Percentiles rank a stretch among this genome's conserved stretches.
Evolutionary conservation across 2,113 vertebrate species (phyloP).

Genomic region (Heterochromis multidens): DNA sequence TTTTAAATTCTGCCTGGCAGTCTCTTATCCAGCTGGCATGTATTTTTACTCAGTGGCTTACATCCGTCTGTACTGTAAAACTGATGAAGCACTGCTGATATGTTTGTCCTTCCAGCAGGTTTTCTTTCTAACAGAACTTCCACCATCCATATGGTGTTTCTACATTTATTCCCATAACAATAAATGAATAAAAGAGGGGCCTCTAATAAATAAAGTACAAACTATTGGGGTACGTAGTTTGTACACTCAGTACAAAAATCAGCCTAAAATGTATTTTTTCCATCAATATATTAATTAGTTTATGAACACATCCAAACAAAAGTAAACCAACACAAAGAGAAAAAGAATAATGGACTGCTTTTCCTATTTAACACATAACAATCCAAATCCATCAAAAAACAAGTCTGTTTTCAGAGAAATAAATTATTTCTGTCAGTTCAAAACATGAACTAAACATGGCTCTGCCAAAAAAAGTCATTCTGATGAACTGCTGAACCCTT

Average conservation of each 20-base stretch:
- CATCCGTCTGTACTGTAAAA: not conserved
- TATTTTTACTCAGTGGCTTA: not conserved
- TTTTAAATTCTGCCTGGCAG: not conserved
- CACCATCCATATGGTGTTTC: not conserved
- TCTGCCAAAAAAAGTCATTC: not conserved
- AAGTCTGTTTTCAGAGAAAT: not conserved
- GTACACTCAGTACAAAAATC: no score
- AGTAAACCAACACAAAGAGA: fast-evolving
- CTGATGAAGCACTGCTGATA: not conserved
- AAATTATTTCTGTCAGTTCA: not conserved
- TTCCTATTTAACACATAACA: not conserved
- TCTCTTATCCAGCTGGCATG: not conserved
- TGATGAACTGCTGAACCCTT: not conserved
- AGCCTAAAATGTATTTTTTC: no score
- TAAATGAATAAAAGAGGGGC: not conserved
- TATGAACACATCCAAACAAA: not conserved
- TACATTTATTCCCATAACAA: not conserved
- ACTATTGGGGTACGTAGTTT: no score
- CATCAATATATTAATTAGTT: not conserved
- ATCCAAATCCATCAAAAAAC: not conserved
- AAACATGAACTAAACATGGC: not conserved
- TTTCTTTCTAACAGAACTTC: not conserved
- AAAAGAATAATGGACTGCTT: not conserved
- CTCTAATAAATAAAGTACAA: not conserved
- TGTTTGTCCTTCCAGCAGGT: not conserved